A percentile compares a stretch with the other conserved stretches of the same genome.
These are phyloP conservation scores for Sus cebifrons DNA, from an alignment of 2,797 vertebrate species.

Conservation along the genomic window DNA sequence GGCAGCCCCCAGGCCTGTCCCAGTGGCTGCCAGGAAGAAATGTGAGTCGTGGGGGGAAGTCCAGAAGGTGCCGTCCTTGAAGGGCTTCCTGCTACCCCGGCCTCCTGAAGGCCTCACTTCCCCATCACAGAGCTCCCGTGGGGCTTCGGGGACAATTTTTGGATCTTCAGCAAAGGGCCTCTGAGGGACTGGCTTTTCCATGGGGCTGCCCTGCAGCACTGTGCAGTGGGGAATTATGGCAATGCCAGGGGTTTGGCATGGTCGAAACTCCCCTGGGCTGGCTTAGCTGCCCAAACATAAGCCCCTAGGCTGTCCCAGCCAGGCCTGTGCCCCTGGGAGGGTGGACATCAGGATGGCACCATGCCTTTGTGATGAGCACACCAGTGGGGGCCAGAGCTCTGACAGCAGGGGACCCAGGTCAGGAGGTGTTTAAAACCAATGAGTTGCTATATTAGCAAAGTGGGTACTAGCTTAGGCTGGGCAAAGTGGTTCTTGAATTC, in stretches of 20 bases:
- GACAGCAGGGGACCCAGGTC: neutral
- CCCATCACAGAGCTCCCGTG: neutral
- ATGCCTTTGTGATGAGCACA: neutral
- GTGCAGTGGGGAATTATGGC: conserved; percentile 34
- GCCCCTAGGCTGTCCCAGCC: neutral
- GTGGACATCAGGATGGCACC: neutral
- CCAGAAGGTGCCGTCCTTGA: neutral
- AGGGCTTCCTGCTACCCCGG: neutral
- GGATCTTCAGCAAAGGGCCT: neutral
- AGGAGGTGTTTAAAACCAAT: neutral
- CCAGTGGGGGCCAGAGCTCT: neutral
- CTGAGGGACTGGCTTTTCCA: conserved; percentile 69
- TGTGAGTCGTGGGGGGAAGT: neutral
- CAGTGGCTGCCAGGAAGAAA: neutral
- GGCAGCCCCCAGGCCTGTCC: neutral
- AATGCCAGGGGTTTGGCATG: neutral
- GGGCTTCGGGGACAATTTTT: conserved; percentile 55
- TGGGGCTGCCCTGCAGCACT: conserved; percentile 45
- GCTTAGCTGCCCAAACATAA: neutral
- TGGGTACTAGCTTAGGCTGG: neutral
- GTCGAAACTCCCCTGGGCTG: neutral
- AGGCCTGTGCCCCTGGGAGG: neutral
- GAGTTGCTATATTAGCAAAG: neutral
- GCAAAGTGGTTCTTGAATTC: neutral
- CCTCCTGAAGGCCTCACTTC: conserved; percentile 65